These are phyloP conservation scores for Biston stratarius DNA, from an alignment of 2,888 invertebrate genomes.

Conservation along the genomic window DNA sequence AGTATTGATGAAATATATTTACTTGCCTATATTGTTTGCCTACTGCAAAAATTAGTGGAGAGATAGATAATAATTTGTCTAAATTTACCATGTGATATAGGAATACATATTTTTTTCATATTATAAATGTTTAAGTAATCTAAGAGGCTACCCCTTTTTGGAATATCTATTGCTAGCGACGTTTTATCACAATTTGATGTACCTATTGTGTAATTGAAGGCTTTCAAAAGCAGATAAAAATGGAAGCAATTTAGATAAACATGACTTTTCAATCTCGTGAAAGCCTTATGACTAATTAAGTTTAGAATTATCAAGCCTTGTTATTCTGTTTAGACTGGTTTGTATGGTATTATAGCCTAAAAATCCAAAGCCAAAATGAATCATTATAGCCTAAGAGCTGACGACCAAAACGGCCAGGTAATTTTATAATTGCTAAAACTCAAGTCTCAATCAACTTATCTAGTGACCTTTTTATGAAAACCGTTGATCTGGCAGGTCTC, in stretches of 20 bases:
- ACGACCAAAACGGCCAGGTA: too few relatives aligned
- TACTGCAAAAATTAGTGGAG: not conserved
- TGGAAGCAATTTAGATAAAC: too few relatives aligned
- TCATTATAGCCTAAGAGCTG: too few relatives aligned
- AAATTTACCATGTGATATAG: constrained; percentile 22
- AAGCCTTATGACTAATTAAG: not conserved
- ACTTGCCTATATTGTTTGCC: constrained; percentile 14
- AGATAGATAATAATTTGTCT: not conserved
- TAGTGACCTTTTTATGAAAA: too few relatives aligned
- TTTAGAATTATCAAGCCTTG: not conserved
- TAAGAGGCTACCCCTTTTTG: constrained; percentile 8
- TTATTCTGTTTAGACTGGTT: not conserved
- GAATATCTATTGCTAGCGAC: not conserved
- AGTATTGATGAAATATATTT: not conserved
- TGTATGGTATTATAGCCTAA: too few relatives aligned
- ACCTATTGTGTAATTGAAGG: not conserved
- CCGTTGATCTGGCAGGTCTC: too few relatives aligned
- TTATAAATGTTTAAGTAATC: not conserved
- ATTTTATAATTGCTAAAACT: too few relatives aligned
- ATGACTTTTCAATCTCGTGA: not conserved
- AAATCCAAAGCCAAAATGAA: too few relatives aligned
- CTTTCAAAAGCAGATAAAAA: not conserved
- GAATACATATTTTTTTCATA: not conserved
- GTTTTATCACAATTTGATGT: not conserved
- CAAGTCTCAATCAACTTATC: too few relatives aligned